Percentiles rank a stretch among this genome's conserved stretches.
Conservation (phyloP, 2,113 vertebrate species). For the Poeciliopsis prolifica region DNA sequence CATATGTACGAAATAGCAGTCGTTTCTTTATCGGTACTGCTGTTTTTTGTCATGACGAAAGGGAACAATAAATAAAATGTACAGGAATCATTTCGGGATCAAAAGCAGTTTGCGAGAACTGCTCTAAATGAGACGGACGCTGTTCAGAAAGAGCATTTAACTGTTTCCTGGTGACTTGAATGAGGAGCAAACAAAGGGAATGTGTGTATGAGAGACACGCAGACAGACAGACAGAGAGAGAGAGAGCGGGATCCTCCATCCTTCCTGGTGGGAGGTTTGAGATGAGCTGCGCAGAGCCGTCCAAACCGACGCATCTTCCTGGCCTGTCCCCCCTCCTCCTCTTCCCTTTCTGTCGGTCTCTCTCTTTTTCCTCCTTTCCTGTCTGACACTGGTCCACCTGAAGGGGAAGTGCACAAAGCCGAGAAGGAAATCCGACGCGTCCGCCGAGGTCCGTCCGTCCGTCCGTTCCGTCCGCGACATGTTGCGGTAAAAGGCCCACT, state of each 20-base stretch:
- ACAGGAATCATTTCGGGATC: background rate
- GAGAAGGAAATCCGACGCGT: slow-evolving; percentile 44
- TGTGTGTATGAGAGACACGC: slow-evolving; percentile 24
- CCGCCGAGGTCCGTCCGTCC: slow-evolving; percentile 37
- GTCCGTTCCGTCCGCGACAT: slow-evolving; percentile 41
- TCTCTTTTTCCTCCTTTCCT: slow-evolving; percentile 53
- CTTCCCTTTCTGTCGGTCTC: slow-evolving; percentile 7
- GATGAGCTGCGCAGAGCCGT: slow-evolving; percentile 72
- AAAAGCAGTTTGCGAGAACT: background rate
- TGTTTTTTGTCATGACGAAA: background rate
- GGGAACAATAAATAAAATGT: background rate
- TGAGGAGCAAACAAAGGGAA: slow-evolving; percentile 64
- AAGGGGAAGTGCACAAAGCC: slow-evolving; percentile 56
- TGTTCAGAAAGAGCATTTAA: slow-evolving; percentile 43
- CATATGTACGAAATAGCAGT: background rate
- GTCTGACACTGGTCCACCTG: slow-evolving; percentile 63
- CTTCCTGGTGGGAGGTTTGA: slow-evolving; percentile 75
- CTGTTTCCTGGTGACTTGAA: slow-evolving; percentile 63
- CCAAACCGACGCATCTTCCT: slow-evolving; percentile 71
- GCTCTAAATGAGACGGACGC: slow-evolving; percentile 19
- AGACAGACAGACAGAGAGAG: background rate
- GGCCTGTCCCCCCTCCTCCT: slow-evolving; percentile 40
- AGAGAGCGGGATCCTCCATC: slow-evolving; percentile 52
- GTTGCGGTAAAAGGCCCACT: slow-evolving; percentile 66
- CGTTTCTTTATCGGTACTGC: background rate